These are phyloP conservation scores for Diaperis boleti DNA, from an alignment of 2,888 invertebrate genomes.

Conservation along the genomic window DNA sequence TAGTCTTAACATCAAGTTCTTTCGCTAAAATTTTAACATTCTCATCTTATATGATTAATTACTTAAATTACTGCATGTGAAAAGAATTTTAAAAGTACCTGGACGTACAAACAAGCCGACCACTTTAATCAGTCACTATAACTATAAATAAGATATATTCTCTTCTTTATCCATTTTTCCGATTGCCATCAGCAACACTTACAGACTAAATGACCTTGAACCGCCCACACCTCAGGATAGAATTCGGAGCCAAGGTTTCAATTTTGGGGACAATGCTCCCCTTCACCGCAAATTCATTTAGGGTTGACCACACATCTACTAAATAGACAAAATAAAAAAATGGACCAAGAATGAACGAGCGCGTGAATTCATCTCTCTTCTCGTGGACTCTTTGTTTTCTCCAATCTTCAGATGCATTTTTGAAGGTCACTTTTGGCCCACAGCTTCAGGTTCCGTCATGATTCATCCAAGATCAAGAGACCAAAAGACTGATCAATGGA, in stretches of 20 bases:
- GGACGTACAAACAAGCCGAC: neutral
- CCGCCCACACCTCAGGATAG: slow-evolving; percentile 10
- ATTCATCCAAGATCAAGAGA: slow-evolving; percentile 55
- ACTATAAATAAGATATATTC: slow-evolving; percentile 6
- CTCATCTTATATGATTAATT: neutral
- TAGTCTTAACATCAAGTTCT: neutral
- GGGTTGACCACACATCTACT: slow-evolving; percentile 5
- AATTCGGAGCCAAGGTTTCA: neutral
- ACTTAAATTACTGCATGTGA: neutral
- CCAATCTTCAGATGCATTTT: slow-evolving; percentile 56
- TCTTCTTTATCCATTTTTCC: slow-evolving; percentile 6
- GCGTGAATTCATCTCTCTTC: slow-evolving; percentile 3
- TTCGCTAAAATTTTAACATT: neutral
- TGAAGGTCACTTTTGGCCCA: slow-evolving; percentile 64
- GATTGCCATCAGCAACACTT: slow-evolving; percentile 12
- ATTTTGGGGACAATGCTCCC: slow-evolving; percentile 15
- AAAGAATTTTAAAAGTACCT: neutral
- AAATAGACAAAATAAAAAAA: neutral
- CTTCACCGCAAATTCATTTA: slow-evolving; percentile 21
- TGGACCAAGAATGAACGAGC: slow-evolving; percentile 9
- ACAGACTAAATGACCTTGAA: slow-evolving; percentile 4
- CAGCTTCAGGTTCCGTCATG: slow-evolving; percentile 56
- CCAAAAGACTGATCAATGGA: too few species aligned
- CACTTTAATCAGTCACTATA: neutral
- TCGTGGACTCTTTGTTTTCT: slow-evolving; percentile 53